Conservation (phyloP, 2,113 vertebrate genomes). For the Pipra filicauda region DNA sequence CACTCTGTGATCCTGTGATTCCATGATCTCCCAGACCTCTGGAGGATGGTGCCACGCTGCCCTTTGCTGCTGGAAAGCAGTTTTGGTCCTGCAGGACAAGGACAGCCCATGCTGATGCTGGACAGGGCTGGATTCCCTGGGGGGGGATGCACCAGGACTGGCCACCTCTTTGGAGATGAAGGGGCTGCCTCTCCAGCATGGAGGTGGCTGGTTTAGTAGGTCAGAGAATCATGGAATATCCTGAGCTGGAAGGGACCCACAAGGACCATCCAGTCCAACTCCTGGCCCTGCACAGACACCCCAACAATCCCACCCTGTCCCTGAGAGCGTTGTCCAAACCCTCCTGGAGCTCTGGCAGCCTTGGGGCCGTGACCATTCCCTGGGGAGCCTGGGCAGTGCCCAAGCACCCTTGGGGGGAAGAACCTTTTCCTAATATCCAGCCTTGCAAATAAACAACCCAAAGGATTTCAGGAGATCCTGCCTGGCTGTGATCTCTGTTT, state of each 20-base stretch:
- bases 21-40: background rate
- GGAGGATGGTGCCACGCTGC: background rate
- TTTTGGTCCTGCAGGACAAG: background rate
- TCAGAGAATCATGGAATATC: background rate
- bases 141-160: background rate
- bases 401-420: background rate
- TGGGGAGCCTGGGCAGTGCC: background rate
- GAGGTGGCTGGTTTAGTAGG: background rate
- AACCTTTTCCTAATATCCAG: fast-evolving
- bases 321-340: fast-evolving
- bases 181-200: background rate
- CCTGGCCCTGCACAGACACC: background rate
- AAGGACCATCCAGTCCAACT: fast-evolving
- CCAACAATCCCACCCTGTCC: background rate
- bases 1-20: background rate
- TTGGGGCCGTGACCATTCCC: background rate
- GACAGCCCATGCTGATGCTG: background rate
- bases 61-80: background rate
- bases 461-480: background rate
- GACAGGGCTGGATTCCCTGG: background rate
- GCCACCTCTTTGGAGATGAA: background rate
- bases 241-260: background rate
- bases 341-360: background rate
- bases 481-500: background rate
- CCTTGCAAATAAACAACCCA: background rate